Base-by-base conservation (phyloP, 2,888 invertebrate species). In the Cheilosia impressa region DNA sequence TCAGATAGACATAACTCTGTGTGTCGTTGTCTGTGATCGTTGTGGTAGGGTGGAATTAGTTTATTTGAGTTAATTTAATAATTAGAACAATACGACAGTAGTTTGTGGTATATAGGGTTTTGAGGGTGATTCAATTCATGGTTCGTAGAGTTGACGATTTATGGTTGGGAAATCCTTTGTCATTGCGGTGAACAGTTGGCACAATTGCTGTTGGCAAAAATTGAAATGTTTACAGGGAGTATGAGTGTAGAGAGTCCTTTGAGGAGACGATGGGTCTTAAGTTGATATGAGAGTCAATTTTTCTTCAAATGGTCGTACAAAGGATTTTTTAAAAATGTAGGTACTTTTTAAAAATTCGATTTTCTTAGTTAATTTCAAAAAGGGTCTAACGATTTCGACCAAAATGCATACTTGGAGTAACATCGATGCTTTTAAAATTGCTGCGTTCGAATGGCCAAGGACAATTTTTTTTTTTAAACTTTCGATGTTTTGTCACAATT, bases 31-130 rank as follows among this genome's bases (percentile, higher is more conserved):
- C n/a, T 24, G 45, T 17, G 15, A n/a, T 43, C n/a, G 50, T 45
- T 66, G 69, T 38, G 81, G 38, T 38, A 17, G 57, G 78, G 71
- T 60, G 31, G 63, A 78, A 73, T 83, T 45, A 72, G 73, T 83
- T 83, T 73, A 78, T 73, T 83, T 63, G 73, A 83, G 78, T 73
- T 83, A 78, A 83, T 83, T 83, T 84, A 79, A 79, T 84, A 84
- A 84, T 79, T 84, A 84, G 79, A 75, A 73, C 73, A 84, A 79
- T 65, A 45, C 53, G 77, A 68, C 38, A 27, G 62, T 75, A 69
- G 68, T 81, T 81, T 68, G 55, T 34, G 55, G 68, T 27, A 2
- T 31, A 9, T 43, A 63, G 41, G 58, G 62, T 72, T 73, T 75
- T 47, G 60, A 68, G 52, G 66, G 55, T 17, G 31, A 58, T 72